Percentiles rank a stretch among this genome's conserved stretches.
Evolutionary conservation across 2,797 vertebrate genomes (phyloP).

Genomic region (Manis pentadactyla): DNA sequence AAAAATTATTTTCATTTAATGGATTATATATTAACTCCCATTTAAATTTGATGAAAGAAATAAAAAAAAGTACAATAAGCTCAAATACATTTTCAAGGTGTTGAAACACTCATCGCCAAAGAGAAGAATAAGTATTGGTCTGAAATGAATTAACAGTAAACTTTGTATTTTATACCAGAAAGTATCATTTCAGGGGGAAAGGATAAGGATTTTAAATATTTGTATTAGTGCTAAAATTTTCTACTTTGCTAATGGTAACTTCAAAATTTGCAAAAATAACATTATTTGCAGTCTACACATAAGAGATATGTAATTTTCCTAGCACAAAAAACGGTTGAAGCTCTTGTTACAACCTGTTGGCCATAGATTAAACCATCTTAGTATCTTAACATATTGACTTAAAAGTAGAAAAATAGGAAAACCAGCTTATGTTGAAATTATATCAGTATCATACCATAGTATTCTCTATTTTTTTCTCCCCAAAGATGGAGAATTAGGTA

Average conservation of each 20-base stretch:
- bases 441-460: background rate
- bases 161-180: constrained; percentile 35
- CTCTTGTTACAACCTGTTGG: background rate
- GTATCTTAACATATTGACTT: constrained; percentile 27
- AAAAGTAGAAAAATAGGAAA: constrained; percentile 35
- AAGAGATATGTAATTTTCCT: background rate
- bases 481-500: background rate
- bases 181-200: background rate
- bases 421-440: background rate
- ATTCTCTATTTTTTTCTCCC: background rate
- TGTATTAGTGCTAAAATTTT: constrained; percentile 36
- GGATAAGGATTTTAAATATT: constrained; percentile 35
- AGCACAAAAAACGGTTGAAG: constrained; percentile 6
- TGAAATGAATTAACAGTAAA: constrained; percentile 54
- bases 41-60: constrained; percentile 63
- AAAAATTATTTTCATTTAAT: constrained; percentile 69
- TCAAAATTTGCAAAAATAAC: constrained; percentile 29
- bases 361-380: constrained; percentile 12
- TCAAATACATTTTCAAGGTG: constrained; percentile 69
- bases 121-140: constrained; percentile 32
- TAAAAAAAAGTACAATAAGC: constrained; percentile 58
- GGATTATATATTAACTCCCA: constrained; percentile 56
- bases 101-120: constrained; percentile 55
- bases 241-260: constrained; percentile 28
- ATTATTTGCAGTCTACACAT: constrained; percentile 3